Evolutionary conservation across 64 coral and sea anemone genomes (phyloP).

Genomic region (Hydrozoanthus tunicans): DNA sequence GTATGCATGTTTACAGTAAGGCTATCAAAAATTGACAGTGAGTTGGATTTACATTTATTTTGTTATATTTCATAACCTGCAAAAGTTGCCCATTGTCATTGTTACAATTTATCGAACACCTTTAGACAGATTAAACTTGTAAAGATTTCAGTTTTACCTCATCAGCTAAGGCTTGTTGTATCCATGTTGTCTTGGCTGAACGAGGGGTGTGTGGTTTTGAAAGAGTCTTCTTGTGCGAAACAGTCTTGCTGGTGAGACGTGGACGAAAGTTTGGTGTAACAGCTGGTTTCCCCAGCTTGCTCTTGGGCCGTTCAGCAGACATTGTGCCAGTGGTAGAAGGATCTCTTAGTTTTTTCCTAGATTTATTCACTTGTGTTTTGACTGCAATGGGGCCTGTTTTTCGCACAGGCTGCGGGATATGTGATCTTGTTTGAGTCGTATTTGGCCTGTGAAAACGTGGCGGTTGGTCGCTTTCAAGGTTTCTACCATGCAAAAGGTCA

Average conservation of each 20-base stretch:
- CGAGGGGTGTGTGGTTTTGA: neutral
- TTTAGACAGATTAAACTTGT: neutral
- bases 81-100: too few species aligned
- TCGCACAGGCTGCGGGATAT: constrained; percentile 27
- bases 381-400: neutral
- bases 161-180: constrained; percentile 25
- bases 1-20: neutral
- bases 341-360: constrained; percentile 1
- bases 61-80: too few species aligned
- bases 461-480: neutral
- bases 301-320: constrained; percentile 33
- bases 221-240: constrained; percentile 27
- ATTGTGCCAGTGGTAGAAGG: neutral
- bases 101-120: neutral
- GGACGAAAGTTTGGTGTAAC: constrained; percentile 16
- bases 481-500: constrained; percentile 4
- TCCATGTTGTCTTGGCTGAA: constrained; percentile 22
- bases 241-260: constrained; percentile 4
- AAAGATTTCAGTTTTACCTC: constrained; percentile 2
- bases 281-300: neutral
- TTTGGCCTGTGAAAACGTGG: neutral
- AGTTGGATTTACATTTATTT: too few species aligned
- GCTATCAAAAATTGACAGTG: too few species aligned
- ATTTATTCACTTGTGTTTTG: neutral
- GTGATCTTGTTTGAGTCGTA: constrained; percentile 18